Evolutionary conservation across 2,888 invertebrate species (phyloP), one percentile per base, ranked within the genome.

Genomic region (Lissonota sp.): DNA sequence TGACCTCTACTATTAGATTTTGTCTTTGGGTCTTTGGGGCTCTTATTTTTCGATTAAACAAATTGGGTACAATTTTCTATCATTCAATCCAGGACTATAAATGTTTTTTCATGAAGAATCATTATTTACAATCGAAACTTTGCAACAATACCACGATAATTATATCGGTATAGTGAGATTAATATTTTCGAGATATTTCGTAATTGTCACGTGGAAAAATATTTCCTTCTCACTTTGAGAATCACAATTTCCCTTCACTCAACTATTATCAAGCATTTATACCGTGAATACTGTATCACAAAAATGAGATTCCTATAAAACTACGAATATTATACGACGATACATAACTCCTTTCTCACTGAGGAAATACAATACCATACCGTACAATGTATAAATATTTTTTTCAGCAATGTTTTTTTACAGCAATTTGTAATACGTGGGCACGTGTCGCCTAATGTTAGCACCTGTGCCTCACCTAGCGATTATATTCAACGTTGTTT

Each of bases 401-500:
- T 70, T 71, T 66, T 49, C 70, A 66, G 55, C 26, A 16, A 70
- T 58, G 66, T 12, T 7, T 74, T 73, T 63, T 70, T 81, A 74
- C 74, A 81, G 70, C 74, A 78, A 71, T 44, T 5, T 14, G 40
- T 26, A 77, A 64, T 77, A 55, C 74, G 76, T 69, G 63, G 81
- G 82, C 84, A 84, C 80, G 80, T 79, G 74, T 78, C 80, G 82
- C 82, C 84, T 82, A 72, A 70, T 84, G 82, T 84, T 80, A 84
- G 84, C 82, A 84, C 82, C 79, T 67, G 74, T 79, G 78, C 75
- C 51, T 70, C 69, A 66, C 74, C 42, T 71, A 72, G 69, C 63
- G 42, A 67, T 40, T 62, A 58, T 73, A 44, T 46, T 40, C 16
- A 46, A 74, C 55, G 71, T 51, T 8, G 26, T 10, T 55, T 78